Conservation (phyloP, 2,113 vertebrate species). For the Regulus satrapa region DNA sequence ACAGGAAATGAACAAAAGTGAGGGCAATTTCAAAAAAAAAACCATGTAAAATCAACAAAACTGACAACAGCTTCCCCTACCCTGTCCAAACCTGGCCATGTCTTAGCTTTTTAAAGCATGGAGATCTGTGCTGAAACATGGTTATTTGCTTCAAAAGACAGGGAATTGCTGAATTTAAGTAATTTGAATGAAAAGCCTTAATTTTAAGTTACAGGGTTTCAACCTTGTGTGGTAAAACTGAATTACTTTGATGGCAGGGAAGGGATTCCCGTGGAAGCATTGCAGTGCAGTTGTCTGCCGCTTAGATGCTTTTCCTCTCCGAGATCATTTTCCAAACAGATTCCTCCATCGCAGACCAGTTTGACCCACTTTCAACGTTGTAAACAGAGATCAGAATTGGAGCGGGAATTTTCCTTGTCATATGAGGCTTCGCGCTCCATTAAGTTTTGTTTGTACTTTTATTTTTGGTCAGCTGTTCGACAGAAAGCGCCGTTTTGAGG, state of each 20-base stretch:
- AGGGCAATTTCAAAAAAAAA: neutral
- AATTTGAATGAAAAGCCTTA: neutral
- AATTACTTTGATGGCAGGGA: neutral
- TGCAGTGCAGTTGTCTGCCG: neutral
- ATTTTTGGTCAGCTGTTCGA: conserved; percentile 6
- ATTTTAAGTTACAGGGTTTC: neutral
- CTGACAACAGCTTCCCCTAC: neutral
- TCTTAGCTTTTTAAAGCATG: neutral
- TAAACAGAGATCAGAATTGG: conserved; percentile 44
- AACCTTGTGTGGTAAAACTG: neutral
- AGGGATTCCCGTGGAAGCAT: neutral
- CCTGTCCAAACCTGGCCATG: neutral
- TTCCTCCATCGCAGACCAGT: neutral
- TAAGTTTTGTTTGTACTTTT: conserved; percentile 47
- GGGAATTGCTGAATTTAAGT: neutral
- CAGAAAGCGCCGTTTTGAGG: neutral
- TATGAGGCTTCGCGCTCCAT: conserved; percentile 25
- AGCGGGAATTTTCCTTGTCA: conserved; percentile 54
- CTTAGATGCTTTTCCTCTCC: conserved; percentile 9
- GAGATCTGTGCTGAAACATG: neutral
- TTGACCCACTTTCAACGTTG: conserved; percentile 30
- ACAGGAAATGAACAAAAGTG: neutral
- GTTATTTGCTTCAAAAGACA: neutral
- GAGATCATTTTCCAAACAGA: neutral
- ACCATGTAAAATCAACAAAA: neutral